These are phyloP conservation scores for Andricus quercusramuli DNA, from an alignment of 2,888 invertebrate genomes.

Conservation along the genomic window DNA sequence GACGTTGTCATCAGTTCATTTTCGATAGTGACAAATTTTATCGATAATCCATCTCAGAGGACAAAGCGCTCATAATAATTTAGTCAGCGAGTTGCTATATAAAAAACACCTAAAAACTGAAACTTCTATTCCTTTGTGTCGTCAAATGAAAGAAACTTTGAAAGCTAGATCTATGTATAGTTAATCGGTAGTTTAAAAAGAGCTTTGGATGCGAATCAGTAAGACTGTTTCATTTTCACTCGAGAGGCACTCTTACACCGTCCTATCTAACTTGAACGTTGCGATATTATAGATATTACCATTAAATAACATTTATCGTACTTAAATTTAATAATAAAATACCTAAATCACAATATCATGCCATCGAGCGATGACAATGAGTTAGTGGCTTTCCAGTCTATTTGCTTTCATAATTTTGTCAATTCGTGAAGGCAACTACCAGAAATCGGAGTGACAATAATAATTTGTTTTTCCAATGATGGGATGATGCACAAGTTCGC, in stretches of 20 bases:
- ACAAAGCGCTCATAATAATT: constrained; percentile 30
- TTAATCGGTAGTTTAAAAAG: no score
- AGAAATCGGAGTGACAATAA: constrained; percentile 45
- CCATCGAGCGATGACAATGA: constrained; percentile 61
- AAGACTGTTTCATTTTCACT: constrained; percentile 57
- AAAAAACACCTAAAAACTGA: constrained; percentile 28
- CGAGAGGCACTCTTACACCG: constrained; percentile 63
- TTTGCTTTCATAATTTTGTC: constrained; percentile 59
- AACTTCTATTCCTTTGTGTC: constrained; percentile 20
- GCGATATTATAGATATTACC: constrained; percentile 69
- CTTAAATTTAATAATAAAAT: constrained; percentile 75
- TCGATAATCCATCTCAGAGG: constrained; percentile 6
- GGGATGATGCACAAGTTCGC: constrained; percentile 54
- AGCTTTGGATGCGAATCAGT: neutral
- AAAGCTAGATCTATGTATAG: neutral
- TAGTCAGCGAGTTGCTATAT: neutral
- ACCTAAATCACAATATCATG: constrained; percentile 75
- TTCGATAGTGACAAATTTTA: neutral
- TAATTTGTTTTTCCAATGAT: constrained; percentile 23
- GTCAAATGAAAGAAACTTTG: constrained; percentile 6
- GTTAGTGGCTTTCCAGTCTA: constrained; percentile 62
- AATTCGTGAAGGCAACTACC: constrained; percentile 50
- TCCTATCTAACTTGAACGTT: constrained; percentile 64
- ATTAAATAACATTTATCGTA: constrained; percentile 76
- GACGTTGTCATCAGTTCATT: constrained; percentile 9